Evolutionary conservation across 2,888 invertebrate genomes (phyloP).

Genomic region (Andricus curvator): DNA sequence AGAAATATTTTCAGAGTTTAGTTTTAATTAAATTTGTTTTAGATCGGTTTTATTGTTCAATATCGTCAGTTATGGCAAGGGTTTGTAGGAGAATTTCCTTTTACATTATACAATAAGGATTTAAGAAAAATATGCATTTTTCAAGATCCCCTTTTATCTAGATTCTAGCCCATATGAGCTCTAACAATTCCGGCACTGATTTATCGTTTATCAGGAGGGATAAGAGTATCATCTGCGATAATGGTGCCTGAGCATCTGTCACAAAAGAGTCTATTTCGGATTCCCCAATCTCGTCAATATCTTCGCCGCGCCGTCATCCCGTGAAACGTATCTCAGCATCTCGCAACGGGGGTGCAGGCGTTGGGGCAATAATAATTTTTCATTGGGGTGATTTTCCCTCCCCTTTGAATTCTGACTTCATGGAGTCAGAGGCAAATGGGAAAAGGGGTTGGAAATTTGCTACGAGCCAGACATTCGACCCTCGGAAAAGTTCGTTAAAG

Average conservation of each 20-base stretch:
- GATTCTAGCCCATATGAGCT: conserved; percentile 1
- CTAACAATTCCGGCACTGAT: conserved; percentile 10
- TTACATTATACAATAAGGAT: background rate
- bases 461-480: conserved; percentile 9
- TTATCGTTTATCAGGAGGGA: conserved; percentile 34
- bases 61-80: too few relatives aligned
- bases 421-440: background rate
- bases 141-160: conserved; percentile 4
- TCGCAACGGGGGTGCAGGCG: conserved; percentile 16
- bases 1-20: background rate
- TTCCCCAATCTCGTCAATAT: conserved; percentile 33
- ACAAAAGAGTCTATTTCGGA: conserved; percentile 22
- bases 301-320: conserved; percentile 4
- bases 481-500: conserved; percentile 34
- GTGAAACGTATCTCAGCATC: conserved; percentile 30
- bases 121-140: background rate
- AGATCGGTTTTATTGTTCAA: background rate
- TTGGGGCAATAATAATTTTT: conserved; percentile 37
- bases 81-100: background rate
- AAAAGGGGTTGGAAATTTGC: conserved; percentile 34
- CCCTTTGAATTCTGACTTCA: conserved; percentile 16
- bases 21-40: background rate
- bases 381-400: conserved; percentile 16
- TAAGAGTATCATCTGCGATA: conserved; percentile 38
- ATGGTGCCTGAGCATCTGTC: conserved; percentile 31